Evolutionary conservation across 2,888 invertebrate genomes (phyloP).

Genomic region (Eledona agricola): DNA sequence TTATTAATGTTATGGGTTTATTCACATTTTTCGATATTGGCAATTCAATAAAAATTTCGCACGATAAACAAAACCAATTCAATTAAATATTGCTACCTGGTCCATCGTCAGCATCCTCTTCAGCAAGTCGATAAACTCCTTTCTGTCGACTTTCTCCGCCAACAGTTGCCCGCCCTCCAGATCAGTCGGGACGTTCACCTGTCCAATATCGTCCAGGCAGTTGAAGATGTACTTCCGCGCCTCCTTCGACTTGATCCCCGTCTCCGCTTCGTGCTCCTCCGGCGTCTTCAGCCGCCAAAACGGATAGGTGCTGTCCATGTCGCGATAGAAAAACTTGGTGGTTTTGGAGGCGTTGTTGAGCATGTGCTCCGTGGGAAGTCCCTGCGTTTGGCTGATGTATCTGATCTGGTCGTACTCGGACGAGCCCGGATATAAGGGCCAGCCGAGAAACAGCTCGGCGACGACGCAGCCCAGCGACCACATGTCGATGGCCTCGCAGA

Average conservation of each 20-base stretch:
- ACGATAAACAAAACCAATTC: constrained; percentile 27
- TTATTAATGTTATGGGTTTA: too few species aligned
- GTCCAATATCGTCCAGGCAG: constrained; percentile 97
- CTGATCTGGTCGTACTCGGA: constrained; percentile 99
- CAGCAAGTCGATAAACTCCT: constrained; percentile 96
- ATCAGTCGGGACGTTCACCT: constrained; percentile 96
- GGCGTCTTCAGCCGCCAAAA: constrained; percentile 92
- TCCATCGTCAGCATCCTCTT: constrained; percentile 99
- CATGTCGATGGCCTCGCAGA: constrained; percentile 99
- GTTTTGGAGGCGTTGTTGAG: constrained; percentile 97
- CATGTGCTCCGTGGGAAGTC: constrained; percentile 98
- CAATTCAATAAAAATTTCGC: background rate
- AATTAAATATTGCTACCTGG: constrained; percentile 72
- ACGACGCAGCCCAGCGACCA: constrained; percentile 99
- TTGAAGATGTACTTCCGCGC: constrained; percentile 99
- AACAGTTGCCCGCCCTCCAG: constrained; percentile 95
- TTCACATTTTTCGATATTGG: too few species aligned
- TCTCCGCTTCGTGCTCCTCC: constrained; percentile 98
- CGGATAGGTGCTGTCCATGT: constrained; percentile 90
- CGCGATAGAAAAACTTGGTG: constrained; percentile 96
- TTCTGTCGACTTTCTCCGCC: constrained; percentile 96
- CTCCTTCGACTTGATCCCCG: constrained; percentile 98
- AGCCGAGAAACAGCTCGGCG: constrained; percentile 98
- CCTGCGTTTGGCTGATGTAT: constrained; percentile 79
- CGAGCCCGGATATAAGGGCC: constrained; percentile 99